Evolutionary conservation across 2,888 invertebrate species (phyloP).

Genomic region (Latrodectus hesperus): DNA sequence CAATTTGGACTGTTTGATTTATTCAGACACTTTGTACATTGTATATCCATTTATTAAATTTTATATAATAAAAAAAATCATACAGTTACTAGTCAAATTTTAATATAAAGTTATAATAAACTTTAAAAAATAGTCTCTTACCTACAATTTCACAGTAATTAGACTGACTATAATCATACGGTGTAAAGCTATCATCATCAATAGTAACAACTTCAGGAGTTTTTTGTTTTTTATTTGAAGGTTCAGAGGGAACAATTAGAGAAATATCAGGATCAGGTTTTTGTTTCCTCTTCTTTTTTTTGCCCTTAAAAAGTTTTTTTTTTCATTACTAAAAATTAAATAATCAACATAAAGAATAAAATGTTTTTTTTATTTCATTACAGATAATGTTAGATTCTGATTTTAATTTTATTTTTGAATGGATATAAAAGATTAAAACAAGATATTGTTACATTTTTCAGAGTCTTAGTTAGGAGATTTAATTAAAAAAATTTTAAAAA

Average conservation of each 20-base stretch:
- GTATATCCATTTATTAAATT: not conserved
- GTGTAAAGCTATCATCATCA: slow-evolving; percentile 27
- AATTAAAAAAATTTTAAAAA: no score
- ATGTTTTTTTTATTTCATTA: no score
- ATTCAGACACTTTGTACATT: not conserved
- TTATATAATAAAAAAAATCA: not conserved
- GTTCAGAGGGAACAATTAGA: not conserved
- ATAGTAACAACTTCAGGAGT: slow-evolving; percentile 36
- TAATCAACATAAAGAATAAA: no score
- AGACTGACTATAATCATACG: slow-evolving; percentile 56
- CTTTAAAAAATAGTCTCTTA: not conserved
- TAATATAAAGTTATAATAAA: not conserved
- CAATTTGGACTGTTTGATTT: not conserved
- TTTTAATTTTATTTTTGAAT: no score
- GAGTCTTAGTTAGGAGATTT: no score
- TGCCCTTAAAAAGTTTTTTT: no score
- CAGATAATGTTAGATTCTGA: no score
- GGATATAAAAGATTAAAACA: no score
- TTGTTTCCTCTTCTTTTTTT: slow-evolving; percentile 37
- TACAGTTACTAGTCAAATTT: not conserved
- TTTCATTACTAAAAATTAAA: no score
- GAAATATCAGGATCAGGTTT: slow-evolving; percentile 43
- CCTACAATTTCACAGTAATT: slow-evolving; percentile 31
- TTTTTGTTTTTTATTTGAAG: slow-evolving; percentile 18
- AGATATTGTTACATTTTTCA: no score